Percentiles rank a stretch among this genome's conserved stretches.
Evolutionary conservation across 2,113 vertebrate genomes (phyloP).

Genomic region (Piaya cayana): DNA sequence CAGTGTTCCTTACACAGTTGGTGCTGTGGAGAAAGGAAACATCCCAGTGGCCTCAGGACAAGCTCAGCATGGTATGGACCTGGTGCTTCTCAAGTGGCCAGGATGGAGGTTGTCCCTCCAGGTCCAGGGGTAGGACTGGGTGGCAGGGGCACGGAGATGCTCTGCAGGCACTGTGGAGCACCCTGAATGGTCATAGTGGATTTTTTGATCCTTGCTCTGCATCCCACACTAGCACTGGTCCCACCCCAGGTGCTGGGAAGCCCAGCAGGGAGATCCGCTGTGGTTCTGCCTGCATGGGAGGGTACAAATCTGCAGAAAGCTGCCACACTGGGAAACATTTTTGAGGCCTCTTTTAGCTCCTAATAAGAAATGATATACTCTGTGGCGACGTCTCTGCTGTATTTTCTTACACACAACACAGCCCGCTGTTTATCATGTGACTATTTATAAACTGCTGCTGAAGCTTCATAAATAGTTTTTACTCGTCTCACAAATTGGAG

Average conservation of each 20-base stretch:
- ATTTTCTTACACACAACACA: conserved; percentile 8
- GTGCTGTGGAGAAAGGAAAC: background rate
- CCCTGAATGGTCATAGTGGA: fast-evolving
- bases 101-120: background rate
- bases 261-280: fast-evolving
- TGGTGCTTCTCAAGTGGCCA: background rate
- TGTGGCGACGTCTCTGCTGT: background rate
- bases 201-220: background rate
- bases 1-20: background rate
- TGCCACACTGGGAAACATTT: background rate
- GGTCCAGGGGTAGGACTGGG: fast-evolving
- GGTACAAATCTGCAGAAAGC: background rate
- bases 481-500: conserved; percentile 49
- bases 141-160: background rate
- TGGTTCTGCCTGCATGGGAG: background rate
- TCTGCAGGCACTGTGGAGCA: fast-evolving
- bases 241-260: background rate
- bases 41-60: fast-evolving
- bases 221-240: fast-evolving
- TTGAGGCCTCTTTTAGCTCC: background rate
- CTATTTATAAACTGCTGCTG: conserved; percentile 47
- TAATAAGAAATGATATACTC: conserved; percentile 9
- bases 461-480: conserved; percentile 51
- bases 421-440: conserved; percentile 56
- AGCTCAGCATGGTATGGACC: fast-evolving